Percentiles rank a stretch among this genome's conserved stretches.
Evolutionary conservation across 2,797 vertebrate species (phyloP).

Genomic region (Botia almorhae): DNA sequence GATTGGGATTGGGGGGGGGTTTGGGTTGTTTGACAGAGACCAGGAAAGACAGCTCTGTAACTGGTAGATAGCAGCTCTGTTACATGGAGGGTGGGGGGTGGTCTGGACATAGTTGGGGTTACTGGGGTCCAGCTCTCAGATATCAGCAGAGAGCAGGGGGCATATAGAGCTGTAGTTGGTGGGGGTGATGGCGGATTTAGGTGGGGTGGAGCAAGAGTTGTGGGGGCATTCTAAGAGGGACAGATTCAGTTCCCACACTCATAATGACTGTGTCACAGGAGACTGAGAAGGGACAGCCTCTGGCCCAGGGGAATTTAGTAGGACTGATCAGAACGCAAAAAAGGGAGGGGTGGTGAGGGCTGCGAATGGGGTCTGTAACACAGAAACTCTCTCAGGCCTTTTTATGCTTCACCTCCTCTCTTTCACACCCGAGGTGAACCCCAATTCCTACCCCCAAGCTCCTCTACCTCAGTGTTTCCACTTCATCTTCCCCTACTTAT

Average conservation of each 20-base stretch:
- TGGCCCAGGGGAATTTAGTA: conserved; percentile 76
- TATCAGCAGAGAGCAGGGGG: conserved; percentile 52
- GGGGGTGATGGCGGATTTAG: conserved; percentile 58
- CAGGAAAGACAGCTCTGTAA: conserved; percentile 78
- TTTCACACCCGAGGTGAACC: conserved; percentile 74
- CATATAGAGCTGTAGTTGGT: conserved; percentile 52
- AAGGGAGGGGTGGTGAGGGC: conserved; percentile 40
- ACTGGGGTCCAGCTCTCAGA: conserved; percentile 46
- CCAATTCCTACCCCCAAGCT: conserved; percentile 49
- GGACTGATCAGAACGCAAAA: conserved; percentile 66
- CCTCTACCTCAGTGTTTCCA: conserved; percentile 60
- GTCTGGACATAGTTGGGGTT: conserved; percentile 61
- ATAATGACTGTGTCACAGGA: conserved; percentile 86
- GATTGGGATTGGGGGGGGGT: conserved; percentile 63
- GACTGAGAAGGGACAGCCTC: conserved; percentile 85
- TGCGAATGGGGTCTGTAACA: conserved; percentile 71
- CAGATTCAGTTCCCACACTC: conserved; percentile 87
- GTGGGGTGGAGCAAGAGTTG: conserved; percentile 27
- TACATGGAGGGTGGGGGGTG: conserved; percentile 60
- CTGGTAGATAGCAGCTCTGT: conserved; percentile 76
- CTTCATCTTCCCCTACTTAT: conserved; percentile 61
- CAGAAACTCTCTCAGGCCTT: conserved; percentile 75
- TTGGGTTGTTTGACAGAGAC: conserved; percentile 71
- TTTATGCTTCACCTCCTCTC: conserved; percentile 70
- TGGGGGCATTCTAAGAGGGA: conserved; percentile 69